phyloP scores from a whole-genome alignment of 2,797 vertebrate species.

The Manis pentadactyla region DNA sequence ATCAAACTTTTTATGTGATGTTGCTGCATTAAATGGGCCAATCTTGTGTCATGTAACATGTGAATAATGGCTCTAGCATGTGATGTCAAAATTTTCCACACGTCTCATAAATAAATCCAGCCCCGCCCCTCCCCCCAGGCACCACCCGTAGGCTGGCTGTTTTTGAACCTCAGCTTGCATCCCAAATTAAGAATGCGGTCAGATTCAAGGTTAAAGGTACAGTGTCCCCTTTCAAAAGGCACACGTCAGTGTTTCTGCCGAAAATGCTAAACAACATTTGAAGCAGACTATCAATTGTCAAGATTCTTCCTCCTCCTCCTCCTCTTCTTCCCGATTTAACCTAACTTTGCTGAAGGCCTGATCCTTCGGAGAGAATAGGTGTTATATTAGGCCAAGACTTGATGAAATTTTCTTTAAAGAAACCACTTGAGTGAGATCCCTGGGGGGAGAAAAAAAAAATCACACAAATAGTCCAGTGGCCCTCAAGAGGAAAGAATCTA shows the following conservation, averaged over 20 bases:
- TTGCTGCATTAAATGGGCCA: constrained; percentile 88
- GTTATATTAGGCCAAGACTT: constrained; percentile 12
- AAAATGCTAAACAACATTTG: constrained; percentile 85
- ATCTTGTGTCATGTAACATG: constrained; percentile 86
- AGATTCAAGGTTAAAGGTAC: constrained; percentile 89
- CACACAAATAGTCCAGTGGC: constrained; percentile 24
- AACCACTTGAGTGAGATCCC: constrained; percentile 19
- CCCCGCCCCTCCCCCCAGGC: constrained; percentile 82
- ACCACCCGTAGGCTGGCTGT: constrained; percentile 83
- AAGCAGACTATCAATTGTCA: constrained; percentile 82
- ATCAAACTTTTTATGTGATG: constrained; percentile 84
- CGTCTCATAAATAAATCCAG: constrained; percentile 88
- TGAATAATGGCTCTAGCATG: constrained; percentile 88
- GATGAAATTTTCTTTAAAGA: constrained; percentile 61
- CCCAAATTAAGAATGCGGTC: constrained; percentile 85
- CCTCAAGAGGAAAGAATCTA: not conserved
- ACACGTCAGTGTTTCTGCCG: constrained; percentile 84
- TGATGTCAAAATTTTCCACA: constrained; percentile 88
- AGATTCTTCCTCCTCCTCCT: not conserved
- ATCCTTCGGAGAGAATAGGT: constrained; percentile 52
- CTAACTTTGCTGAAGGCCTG: constrained; percentile 50
- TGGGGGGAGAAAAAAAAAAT: not conserved
- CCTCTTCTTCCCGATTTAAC: not conserved
- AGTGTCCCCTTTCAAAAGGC: constrained; percentile 89
- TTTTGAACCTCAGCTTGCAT: constrained; percentile 84